Evolutionary conservation across 2,113 vertebrate genomes (phyloP).

Genomic region (Tragelaphus scriptus): DNA sequence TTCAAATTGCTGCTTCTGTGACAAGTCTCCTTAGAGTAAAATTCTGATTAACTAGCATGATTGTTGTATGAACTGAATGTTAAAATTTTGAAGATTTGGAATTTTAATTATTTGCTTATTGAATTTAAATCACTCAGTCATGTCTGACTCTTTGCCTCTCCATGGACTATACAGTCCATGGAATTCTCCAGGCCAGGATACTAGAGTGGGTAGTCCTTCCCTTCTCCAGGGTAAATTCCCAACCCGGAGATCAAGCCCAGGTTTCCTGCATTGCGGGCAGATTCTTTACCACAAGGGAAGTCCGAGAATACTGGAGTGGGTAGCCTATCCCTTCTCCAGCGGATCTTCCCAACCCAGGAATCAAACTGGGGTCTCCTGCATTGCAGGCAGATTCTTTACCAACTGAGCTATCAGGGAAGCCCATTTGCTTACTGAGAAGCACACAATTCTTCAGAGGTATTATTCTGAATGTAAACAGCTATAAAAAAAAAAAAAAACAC

Average conservation of each 20-base stretch:
- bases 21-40: not conserved
- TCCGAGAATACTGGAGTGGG: not conserved
- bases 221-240: not conserved
- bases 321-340: not conserved
- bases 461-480: not conserved
- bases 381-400: not conserved
- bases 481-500: not conserved
- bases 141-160: not conserved
- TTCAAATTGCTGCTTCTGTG: not conserved
- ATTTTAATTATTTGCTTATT: not conserved
- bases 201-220: not conserved
- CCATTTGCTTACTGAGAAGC: not conserved
- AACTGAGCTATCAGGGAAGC: not conserved
- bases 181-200: not conserved
- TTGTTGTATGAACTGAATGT: not conserved
- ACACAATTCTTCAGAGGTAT: not conserved
- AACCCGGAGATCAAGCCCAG: not conserved
- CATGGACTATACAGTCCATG: not conserved
- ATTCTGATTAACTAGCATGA: not conserved
- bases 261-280: not conserved
- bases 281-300: not conserved
- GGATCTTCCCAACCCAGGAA: not conserved
- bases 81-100: not conserved
- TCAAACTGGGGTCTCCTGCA: not conserved
- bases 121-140: not conserved